These are phyloP conservation scores for Diachasmimorpha longicaudata DNA, from an alignment of 1,140 invertebrate species.

Conservation along the genomic window DNA sequence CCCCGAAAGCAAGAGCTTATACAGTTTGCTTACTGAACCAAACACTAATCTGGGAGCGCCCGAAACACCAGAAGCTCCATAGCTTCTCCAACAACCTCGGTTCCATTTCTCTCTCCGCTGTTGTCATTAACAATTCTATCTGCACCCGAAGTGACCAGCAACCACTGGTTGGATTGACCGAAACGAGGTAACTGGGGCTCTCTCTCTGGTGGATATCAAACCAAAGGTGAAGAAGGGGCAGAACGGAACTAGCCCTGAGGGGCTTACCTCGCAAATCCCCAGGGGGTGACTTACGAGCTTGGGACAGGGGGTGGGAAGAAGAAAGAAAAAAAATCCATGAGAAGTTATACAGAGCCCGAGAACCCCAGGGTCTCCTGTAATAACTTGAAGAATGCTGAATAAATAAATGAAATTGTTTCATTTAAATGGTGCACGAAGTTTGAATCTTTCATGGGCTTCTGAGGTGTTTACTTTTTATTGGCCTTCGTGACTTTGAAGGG, in stretches of 20 bases:
- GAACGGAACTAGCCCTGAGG: background rate
- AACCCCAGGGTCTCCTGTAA: background rate
- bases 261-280: background rate
- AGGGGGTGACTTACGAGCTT: background rate
- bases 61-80: background rate
- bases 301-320: background rate
- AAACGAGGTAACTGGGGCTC: background rate
- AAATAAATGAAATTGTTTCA: background rate
- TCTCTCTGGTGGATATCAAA: background rate
- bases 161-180: background rate
- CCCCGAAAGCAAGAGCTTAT: background rate
- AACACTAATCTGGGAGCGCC: background rate
- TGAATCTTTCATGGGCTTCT: background rate
- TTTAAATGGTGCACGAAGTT: background rate
- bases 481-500: background rate
- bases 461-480: background rate
- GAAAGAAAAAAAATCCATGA: background rate
- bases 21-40: background rate
- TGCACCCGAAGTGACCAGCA: background rate
- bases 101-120: no score
- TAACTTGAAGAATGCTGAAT: background rate
- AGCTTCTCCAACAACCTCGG: background rate
- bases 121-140: background rate
- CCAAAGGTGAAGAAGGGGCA: background rate
- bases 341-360: background rate